Evolutionary conservation across 2,113 vertebrate genomes (phyloP), one percentile per base, ranked within the genome.

Genomic region (Lepidothrix coronata): DNA sequence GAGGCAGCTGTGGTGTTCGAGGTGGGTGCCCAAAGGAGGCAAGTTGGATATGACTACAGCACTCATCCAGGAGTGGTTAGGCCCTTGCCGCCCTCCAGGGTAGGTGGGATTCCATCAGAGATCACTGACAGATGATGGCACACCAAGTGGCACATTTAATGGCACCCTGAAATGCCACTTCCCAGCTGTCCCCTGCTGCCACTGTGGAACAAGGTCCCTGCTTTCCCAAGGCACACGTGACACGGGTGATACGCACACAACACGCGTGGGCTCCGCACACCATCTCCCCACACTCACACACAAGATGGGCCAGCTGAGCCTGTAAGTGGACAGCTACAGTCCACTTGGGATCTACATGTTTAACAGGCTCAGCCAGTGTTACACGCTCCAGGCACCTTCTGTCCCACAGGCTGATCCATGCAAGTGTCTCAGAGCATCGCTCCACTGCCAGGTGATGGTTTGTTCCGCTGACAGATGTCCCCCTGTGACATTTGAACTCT

Each of bases 31-130:
- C 0, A 0, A 8, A 16, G 46, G 20, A 44, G 5, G 8, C 43
- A 46, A 7, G 80, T 20, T 51, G 41, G 33, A 7, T 22, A 6
- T 4, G 14, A n/a, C 65, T 65, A 0, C 0, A 55, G 6, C 31
- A 39, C 54, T 70, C 67, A 68, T 5, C 41, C 19, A 46, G 59
- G 48, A 68, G 41, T 15, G n/a, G 3, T 61, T 55, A 65, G 68
- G 31, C 41, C 20, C 49, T 77, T 49, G 48, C 23, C n/a, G 33
- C 61, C 12, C 13, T 30, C 39, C 18, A 11, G 14, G 8, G 14
- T 4, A 39, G 23, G 8, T 12, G 17, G 27, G 61, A 49, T 65
- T 58, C 73, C 62, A 12, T 33, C 82, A 61, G 63, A 49, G 12
- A 31, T 20, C 31, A 12, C 63, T 14, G 58, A 17, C 14, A 88